A percentile compares a stretch with the other conserved stretches of the same genome.
These are phyloP conservation scores for Diplolepis rosae DNA, from an alignment of 2,888 invertebrate genomes.

Conservation along the genomic window DNA sequence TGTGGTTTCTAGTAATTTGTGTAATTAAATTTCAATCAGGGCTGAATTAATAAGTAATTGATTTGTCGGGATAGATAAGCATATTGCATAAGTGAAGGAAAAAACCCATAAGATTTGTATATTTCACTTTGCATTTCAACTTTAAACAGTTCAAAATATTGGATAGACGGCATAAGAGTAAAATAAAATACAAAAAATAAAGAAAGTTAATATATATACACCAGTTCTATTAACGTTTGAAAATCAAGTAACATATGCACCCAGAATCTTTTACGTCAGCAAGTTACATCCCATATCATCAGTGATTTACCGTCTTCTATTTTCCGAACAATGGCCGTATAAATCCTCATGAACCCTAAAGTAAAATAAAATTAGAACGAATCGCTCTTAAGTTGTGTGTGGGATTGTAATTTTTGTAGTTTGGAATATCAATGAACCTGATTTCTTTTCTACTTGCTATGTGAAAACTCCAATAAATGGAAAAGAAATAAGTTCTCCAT, in stretches of 20 bases:
- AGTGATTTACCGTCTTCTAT: slow-evolving; percentile 57
- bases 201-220: slow-evolving; percentile 34
- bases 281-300: slow-evolving; percentile 53
- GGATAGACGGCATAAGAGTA: neutral
- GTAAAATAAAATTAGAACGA: slow-evolving; percentile 13
- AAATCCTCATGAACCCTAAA: neutral
- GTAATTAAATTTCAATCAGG: no score
- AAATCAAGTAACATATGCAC: slow-evolving; percentile 30
- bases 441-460: slow-evolving; percentile 1
- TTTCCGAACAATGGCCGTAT: slow-evolving; percentile 48
- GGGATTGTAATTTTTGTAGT: slow-evolving; percentile 8
- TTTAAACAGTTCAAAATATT: neutral
- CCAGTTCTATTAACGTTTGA: slow-evolving; percentile 37
- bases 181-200: neutral
- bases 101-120: no score
- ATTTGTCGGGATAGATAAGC: no score
- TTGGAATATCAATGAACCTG: neutral
- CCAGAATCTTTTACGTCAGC: slow-evolving; percentile 46
- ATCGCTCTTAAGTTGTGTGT: neutral
- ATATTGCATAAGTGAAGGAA: no score
- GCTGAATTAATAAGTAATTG: no score
- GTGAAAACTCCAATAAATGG: neutral
- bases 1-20: no score
- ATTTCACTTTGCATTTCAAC: no score
- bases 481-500: neutral